Percentiles rank a stretch among this genome's conserved stretches.
Evolutionary conservation across 92 coral and sea anemone genomes (phyloP).

Genomic region (Palythoa caribaeorum): DNA sequence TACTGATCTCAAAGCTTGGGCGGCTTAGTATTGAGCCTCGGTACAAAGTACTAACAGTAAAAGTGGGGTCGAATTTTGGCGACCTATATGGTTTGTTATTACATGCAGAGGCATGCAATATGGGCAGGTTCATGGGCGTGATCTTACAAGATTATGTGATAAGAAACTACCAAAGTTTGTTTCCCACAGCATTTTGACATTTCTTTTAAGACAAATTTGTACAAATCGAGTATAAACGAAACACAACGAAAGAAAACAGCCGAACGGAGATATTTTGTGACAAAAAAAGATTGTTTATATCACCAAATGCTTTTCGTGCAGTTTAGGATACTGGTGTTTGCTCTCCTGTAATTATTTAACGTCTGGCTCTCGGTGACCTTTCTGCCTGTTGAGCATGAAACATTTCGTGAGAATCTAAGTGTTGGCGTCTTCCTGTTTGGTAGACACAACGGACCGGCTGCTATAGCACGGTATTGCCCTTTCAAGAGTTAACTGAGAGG

Average conservation of each 20-base stretch:
- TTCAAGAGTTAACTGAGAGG: constrained; percentile 11
- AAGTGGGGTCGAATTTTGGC: constrained; percentile 5
- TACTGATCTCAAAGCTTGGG: background rate
- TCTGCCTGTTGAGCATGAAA: constrained; percentile 26
- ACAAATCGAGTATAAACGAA: background rate
- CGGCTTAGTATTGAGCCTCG: background rate
- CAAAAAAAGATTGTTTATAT: background rate
- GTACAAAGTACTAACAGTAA: background rate
- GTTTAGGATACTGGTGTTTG: background rate
- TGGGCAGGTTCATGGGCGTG: constrained; percentile 15
- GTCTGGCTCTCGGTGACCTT: constrained; percentile 38
- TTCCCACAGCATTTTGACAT: background rate
- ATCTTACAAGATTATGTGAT: background rate
- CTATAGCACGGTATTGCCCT: constrained; percentile 35
- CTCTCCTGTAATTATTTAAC: background rate
- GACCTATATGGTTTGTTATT: constrained; percentile 1
- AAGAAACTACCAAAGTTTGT: background rate
- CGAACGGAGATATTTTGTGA: background rate
- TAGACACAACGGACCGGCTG: constrained; percentile 48
- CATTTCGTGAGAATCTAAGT: constrained; percentile 29
- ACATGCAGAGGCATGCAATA: background rate
- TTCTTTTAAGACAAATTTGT: background rate
- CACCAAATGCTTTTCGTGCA: constrained; percentile 10
- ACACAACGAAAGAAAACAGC: background rate
- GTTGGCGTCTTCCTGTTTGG: constrained; percentile 25